A percentile compares a stretch with the other conserved stretches of the same genome.
Evolutionary conservation across 30 jellyfish, hydroid and myxozoan species (phyloP).

Genomic region (Sanderia malayensis): DNA sequence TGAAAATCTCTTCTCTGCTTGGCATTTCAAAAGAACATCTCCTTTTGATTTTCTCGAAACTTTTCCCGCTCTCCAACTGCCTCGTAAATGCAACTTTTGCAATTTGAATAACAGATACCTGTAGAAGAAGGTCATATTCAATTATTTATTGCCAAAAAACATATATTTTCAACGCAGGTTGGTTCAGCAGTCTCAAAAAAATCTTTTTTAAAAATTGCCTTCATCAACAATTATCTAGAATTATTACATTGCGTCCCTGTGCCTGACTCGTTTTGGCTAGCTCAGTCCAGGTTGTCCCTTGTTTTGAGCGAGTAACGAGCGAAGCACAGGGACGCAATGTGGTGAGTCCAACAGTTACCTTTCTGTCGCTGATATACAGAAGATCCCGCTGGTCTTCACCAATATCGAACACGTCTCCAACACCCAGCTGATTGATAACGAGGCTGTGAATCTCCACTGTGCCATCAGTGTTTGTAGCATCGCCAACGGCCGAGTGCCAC

Average conservation of each 20-base stretch:
- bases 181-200: too few relatives aligned
- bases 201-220: too few relatives aligned
- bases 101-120: conserved; percentile 73
- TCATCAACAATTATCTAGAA: too few relatives aligned
- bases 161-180: too few relatives aligned
- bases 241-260: too few relatives aligned
- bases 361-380: conserved; percentile 38
- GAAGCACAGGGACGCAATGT: too few relatives aligned
- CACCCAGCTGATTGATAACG: conserved; percentile 37
- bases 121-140: not conserved
- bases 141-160: too few relatives aligned
- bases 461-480: conserved; percentile 4
- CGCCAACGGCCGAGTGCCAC: too few relatives aligned
- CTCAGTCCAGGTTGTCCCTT: too few relatives aligned
- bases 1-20: conserved; percentile 31
- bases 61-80: conserved; percentile 38
- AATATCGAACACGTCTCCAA: conserved; percentile 71
- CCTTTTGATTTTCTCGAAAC: conserved; percentile 48
- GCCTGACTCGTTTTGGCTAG: too few relatives aligned
- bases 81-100: conserved; percentile 56
- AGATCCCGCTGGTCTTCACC: conserved; percentile 63
- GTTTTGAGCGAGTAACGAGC: too few relatives aligned
- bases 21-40: conserved; percentile 6
- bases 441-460: conserved; percentile 38
- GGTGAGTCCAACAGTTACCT: conserved; percentile 39